Evolutionary conservation across 2,113 vertebrate species (phyloP).

Genomic region (Odocoileus virginianus): DNA sequence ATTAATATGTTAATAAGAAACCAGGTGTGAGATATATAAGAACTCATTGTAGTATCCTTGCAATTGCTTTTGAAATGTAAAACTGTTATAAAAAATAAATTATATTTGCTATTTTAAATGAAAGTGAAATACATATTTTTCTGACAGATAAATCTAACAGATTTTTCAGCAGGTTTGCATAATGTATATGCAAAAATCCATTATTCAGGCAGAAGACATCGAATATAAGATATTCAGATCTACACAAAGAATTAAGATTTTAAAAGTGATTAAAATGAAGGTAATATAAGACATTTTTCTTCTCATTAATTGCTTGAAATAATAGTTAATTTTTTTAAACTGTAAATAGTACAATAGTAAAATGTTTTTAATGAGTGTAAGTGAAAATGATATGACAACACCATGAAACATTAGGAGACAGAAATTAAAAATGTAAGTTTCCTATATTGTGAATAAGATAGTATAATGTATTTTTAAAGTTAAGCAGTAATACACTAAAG

Average conservation of each 20-base stretch:
- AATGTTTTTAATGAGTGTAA: not conserved
- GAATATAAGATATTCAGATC: not conserved
- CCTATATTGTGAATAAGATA: not conserved
- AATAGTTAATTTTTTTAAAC: not conserved
- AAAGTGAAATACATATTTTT: not conserved
- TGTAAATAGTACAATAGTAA: not conserved
- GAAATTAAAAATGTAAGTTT: not conserved
- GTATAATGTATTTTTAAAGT: not conserved
- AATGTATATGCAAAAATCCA: not conserved
- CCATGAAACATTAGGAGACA: not conserved
- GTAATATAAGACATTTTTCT: not conserved
- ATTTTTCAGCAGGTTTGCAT: not conserved
- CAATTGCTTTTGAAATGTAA: not conserved
- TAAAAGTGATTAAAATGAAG: not conserved
- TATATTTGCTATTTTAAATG: not conserved
- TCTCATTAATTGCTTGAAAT: not conserved
- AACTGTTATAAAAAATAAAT: not conserved
- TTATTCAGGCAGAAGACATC: not conserved
- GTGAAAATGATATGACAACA: not conserved
- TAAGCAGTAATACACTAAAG: not conserved
- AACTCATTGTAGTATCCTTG: not conserved
- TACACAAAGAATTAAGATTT: not conserved
- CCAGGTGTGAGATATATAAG: not conserved
- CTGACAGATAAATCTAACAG: not conserved
- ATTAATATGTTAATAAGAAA: not conserved